phyloP scores from a whole-genome alignment of 1,140 invertebrate genomes.

The Drosophila serrata region DNA sequence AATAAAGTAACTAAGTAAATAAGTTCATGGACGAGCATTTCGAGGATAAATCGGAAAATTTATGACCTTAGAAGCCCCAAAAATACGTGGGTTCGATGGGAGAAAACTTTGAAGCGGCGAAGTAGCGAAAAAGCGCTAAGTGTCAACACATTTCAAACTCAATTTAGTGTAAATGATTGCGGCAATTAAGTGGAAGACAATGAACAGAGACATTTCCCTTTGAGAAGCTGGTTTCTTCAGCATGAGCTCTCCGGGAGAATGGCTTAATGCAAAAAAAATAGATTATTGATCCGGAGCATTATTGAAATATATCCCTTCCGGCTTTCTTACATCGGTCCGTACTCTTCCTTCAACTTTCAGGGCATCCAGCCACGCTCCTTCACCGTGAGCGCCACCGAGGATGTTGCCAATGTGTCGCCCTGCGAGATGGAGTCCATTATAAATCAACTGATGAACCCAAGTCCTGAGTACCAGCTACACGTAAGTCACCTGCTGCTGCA shows the following conservation, averaged over 20 bases:
- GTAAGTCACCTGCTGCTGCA: constrained; percentile 68
- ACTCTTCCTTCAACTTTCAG: constrained; percentile 36
- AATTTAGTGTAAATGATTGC: constrained; percentile 68
- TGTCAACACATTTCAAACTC: constrained; percentile 67
- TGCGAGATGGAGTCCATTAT: constrained; percentile 82
- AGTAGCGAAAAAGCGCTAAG: constrained; percentile 28
- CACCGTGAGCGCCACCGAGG: constrained; percentile 63
- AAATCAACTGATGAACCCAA: constrained; percentile 83
- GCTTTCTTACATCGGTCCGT: background rate
- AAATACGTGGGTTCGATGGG: background rate
- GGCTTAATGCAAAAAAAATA: constrained; percentile 2
- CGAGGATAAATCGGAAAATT: constrained; percentile 18
- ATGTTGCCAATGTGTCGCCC: constrained; percentile 73
- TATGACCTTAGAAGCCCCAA: constrained; percentile 16
- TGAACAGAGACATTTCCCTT: constrained; percentile 1
- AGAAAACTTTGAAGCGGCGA: constrained; percentile 11
- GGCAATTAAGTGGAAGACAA: constrained; percentile 46
- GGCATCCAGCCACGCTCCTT: constrained; percentile 63
- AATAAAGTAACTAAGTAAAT: constrained; percentile 40
- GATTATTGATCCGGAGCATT: constrained; percentile 8
- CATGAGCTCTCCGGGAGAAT: constrained; percentile 1
- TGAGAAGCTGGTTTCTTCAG: background rate
- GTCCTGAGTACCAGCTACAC: constrained; percentile 80
- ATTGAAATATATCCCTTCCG: constrained; percentile 19
- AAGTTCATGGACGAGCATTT: background rate